These are phyloP conservation scores for Drosophila chauvacae DNA, from an alignment of 1,140 invertebrate species.

Conservation along the genomic window DNA sequence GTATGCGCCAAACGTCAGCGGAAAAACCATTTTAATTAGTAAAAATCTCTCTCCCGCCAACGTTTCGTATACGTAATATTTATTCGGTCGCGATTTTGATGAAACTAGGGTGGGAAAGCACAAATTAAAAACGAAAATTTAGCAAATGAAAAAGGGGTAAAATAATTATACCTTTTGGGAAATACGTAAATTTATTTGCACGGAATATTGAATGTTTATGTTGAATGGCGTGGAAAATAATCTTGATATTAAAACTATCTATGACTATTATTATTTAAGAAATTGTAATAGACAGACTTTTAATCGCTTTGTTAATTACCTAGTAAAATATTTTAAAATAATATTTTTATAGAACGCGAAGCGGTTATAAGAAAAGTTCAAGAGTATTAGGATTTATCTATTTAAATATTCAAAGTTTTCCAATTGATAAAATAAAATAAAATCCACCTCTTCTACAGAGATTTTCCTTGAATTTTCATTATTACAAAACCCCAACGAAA, in stretches of 20 bases:
- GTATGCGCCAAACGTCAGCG: constrained; percentile 48
- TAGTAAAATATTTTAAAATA: background rate
- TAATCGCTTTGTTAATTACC: background rate
- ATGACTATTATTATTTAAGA: background rate
- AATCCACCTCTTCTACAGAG: background rate
- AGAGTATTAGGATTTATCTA: background rate
- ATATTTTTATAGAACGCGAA: background rate
- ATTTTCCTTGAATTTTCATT: constrained; percentile 30
- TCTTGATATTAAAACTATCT: background rate
- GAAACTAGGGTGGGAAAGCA: background rate
- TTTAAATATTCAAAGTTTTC: background rate
- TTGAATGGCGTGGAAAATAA: background rate
- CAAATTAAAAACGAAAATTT: constrained; percentile 17
- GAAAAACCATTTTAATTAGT: constrained; percentile 80
- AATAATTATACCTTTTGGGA: constrained; percentile 12
- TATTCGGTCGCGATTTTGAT: constrained; percentile 27
- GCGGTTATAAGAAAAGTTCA: too few species aligned
- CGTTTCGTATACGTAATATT: constrained; percentile 69
- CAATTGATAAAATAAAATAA: background rate
- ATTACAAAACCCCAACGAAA: constrained; percentile 16
- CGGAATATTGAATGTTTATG: background rate
- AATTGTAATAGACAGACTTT: fast-evolving
- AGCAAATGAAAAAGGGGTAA: background rate
- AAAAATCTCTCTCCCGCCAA: constrained; percentile 40
- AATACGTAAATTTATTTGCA: constrained; percentile 8